A percentile compares a stretch with the other conserved stretches of the same genome.
phyloP scores from a whole-genome alignment of 2,888 invertebrate species.

The Galeruca laticollis region DNA sequence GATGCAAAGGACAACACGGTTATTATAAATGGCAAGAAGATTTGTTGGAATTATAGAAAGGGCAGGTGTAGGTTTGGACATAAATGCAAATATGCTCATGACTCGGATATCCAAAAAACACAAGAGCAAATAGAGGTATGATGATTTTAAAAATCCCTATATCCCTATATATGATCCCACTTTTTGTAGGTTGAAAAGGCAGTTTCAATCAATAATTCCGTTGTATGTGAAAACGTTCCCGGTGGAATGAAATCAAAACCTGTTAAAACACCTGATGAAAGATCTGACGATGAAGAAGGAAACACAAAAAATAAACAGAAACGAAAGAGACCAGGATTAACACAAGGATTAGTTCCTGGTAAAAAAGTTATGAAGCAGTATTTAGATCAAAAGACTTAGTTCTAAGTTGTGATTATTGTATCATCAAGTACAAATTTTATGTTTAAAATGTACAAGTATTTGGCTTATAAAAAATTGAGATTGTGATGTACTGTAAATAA shows the following conservation, averaged over 20 bases:
- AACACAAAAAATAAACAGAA: conserved; percentile 57
- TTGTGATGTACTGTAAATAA: neutral
- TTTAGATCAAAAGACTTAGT: conserved; percentile 70
- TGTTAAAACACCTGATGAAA: conserved; percentile 59
- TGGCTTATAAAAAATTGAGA: neutral
- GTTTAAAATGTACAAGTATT: conserved; percentile 4
- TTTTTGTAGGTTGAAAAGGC: conserved; percentile 64
- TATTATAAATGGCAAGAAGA: conserved; percentile 87
- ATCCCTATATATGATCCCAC: neutral
- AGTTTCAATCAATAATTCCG: conserved; percentile 60
- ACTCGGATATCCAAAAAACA: conserved; percentile 82
- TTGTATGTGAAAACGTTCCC: conserved; percentile 50
- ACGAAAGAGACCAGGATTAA: conserved; percentile 83
- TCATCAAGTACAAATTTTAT: conserved; percentile 28
- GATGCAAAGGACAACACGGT: conserved; percentile 73
- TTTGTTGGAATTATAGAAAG: conserved; percentile 94
- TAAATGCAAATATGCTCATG: conserved; percentile 92
- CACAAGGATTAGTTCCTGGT: conserved; percentile 81
- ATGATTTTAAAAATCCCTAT: neutral
- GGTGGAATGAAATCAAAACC: conserved; percentile 39
- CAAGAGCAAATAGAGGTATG: conserved; percentile 70
- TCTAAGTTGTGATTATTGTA: neutral
- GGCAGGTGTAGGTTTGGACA: conserved; percentile 92
- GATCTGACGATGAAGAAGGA: conserved; percentile 53
- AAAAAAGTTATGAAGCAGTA: conserved; percentile 88